Evolutionary conservation across 1,140 invertebrate genomes (phyloP).

Genomic region (Paramacrobiotus metropolitanus): DNA sequence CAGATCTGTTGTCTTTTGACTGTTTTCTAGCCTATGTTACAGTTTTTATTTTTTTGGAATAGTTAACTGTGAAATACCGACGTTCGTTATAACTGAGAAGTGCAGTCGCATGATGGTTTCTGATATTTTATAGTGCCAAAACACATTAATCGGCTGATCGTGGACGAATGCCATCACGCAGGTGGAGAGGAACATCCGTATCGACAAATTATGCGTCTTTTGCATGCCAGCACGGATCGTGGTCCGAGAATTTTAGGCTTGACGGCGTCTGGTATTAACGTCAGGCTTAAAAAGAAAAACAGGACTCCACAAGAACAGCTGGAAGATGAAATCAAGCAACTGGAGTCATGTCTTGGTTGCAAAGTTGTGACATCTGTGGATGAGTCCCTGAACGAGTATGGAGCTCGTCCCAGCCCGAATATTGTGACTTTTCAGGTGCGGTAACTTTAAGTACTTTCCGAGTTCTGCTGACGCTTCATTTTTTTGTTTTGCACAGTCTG

Average conservation of each 20-base stretch:
- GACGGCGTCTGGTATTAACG: conserved; percentile 23
- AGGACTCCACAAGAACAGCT: no score
- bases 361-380: conserved; percentile 8
- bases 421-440: no score
- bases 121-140: no score
- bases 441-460: no score
- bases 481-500: no score
- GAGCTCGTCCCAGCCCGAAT: background rate
- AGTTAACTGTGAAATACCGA: no score
- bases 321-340: conserved; percentile 13
- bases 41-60: no score
- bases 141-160: conserved; percentile 24
- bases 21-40: no score
- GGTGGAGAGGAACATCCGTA: conserved; percentile 22
- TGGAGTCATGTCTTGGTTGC: conserved; percentile 14
- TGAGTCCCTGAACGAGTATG: background rate
- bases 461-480: no score
- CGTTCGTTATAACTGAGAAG: no score
- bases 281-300: conserved; percentile 15
- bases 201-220: conserved; percentile 19
- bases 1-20: no score
- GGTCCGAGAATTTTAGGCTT: conserved; percentile 24
- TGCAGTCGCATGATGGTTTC: no score
- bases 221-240: conserved; percentile 7
- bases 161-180: conserved; percentile 28